Evolutionary conservation across 2,797 vertebrate genomes (phyloP), one percentile per base, ranked within the genome.

Genomic region (Caiman crocodilus): DNA sequence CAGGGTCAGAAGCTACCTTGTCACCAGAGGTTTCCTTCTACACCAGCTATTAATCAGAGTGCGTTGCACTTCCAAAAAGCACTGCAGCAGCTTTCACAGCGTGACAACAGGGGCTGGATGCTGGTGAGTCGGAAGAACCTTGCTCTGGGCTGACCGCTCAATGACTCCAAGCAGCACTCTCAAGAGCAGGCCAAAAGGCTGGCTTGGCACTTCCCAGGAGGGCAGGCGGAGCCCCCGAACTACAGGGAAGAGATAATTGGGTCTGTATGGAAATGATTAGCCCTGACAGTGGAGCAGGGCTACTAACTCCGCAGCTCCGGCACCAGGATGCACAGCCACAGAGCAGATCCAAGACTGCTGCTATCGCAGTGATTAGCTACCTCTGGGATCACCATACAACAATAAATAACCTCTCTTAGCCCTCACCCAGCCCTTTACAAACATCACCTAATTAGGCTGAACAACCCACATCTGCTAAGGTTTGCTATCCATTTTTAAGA

Each of bases 321-420:
- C 4, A 0, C 76, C 4, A 0, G 0, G 0, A 8, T 0, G 21
- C 0, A 2, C 12, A 21, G 9, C 8, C 5, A 58, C 30, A 15
- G 61, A 64, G 57, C 58, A 63, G 84, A 87, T 28, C 17, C 32
- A 64, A 63, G 71, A 23, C n/a, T 64, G 7, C n/a, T 42, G 21
- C n/a, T 18, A 32, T 3, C 25, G 20, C 21, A 50, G 9, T 7
- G 1, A 3, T 86, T 88, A 84, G 64, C 78, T 42, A 20, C 13
- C 35, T 15, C 35, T 71, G 74, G 18, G 58, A 42, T 32, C 42
- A 15, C 15, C 15, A 59, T 55, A 76, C 73, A 50, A 6, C 42
- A 64, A 8, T 16, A 71, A 42, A 60, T 23, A 85, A 55, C 63
- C 30, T 35, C 50, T 4, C 7, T 71, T 32, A 71, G 21, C 20